These are phyloP conservation scores for Spisula solida DNA, from an alignment of 2,888 invertebrate genomes.

Conservation along the genomic window DNA sequence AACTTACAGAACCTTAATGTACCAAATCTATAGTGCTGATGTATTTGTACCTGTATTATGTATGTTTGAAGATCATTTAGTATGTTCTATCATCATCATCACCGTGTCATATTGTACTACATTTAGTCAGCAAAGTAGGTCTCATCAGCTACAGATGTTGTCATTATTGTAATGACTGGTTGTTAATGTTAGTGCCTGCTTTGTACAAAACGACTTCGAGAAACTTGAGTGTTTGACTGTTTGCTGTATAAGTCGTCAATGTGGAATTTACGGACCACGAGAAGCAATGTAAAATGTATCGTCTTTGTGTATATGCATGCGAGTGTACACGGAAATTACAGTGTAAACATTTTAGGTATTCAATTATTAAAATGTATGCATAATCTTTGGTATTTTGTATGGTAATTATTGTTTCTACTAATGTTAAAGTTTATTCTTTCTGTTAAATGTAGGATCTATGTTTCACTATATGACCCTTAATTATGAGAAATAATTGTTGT, in stretches of 20 bases:
- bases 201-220: background rate
- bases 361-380: background rate
- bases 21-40: slow-evolving; percentile 20
- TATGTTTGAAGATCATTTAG: slow-evolving; percentile 3
- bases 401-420: background rate
- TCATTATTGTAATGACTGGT: background rate
- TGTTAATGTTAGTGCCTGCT: background rate
- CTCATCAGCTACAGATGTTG: background rate
- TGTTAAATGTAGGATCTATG: background rate
- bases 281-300: slow-evolving; percentile 3
- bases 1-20: slow-evolving; percentile 16
- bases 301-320: background rate
- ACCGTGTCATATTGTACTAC: background rate
- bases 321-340: background rate
- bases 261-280: background rate
- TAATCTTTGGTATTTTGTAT: background rate
- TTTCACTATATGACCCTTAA: background rate
- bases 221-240: background rate
- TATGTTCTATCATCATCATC: background rate
- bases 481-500: slow-evolving; percentile 23
- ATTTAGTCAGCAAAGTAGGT: background rate
- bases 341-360: slow-evolving; percentile 9
- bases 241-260: background rate
- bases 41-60: background rate
- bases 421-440: background rate